Percentiles rank a stretch among this genome's conserved stretches.
Conservation (phyloP, 2,888 invertebrate species). For the Macrophya annulata region DNA sequence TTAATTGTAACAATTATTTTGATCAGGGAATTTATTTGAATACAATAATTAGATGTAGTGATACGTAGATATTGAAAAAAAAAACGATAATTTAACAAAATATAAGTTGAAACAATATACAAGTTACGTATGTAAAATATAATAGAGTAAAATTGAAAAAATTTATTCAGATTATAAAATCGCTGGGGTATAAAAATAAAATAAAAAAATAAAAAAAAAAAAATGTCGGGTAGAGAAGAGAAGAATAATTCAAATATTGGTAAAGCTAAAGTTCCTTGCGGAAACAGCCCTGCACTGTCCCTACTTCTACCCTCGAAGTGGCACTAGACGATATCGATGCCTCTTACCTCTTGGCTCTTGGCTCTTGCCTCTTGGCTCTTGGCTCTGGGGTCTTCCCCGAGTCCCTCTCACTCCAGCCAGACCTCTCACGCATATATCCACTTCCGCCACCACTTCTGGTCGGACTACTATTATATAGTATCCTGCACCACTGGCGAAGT, state of each 20-base stretch:
- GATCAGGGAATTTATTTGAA: too few relatives aligned
- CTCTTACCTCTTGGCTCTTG: slow-evolving; percentile 48
- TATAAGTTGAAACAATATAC: too few relatives aligned
- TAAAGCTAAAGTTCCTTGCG: slow-evolving; percentile 44
- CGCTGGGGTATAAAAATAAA: neutral
- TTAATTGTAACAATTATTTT: too few relatives aligned
- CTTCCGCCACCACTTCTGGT: slow-evolving; percentile 44
- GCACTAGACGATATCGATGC: slow-evolving; percentile 55
- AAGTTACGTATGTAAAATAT: neutral
- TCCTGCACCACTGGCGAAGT: slow-evolving; percentile 19
- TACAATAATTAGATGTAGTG: too few relatives aligned
- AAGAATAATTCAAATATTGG: slow-evolving; percentile 51
- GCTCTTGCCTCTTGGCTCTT: slow-evolving; percentile 43
- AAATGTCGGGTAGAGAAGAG: neutral
- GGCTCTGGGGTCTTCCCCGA: slow-evolving; percentile 49
- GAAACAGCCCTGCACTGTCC: slow-evolving; percentile 36
- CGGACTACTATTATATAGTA: neutral
- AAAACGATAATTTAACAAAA: too few relatives aligned
- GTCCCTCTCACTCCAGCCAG: slow-evolving; percentile 39
- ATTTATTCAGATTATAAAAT: slow-evolving; percentile 5
- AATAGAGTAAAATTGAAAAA: neutral
- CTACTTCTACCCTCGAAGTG: slow-evolving; percentile 49
- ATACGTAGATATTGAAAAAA: too few relatives aligned
- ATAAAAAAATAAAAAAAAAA: neutral
- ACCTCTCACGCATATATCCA: slow-evolving; percentile 49